Percentiles rank a stretch among this genome's conserved stretches.
Conservation (phyloP, 23 tunicate species). For the Styela clava region DNA sequence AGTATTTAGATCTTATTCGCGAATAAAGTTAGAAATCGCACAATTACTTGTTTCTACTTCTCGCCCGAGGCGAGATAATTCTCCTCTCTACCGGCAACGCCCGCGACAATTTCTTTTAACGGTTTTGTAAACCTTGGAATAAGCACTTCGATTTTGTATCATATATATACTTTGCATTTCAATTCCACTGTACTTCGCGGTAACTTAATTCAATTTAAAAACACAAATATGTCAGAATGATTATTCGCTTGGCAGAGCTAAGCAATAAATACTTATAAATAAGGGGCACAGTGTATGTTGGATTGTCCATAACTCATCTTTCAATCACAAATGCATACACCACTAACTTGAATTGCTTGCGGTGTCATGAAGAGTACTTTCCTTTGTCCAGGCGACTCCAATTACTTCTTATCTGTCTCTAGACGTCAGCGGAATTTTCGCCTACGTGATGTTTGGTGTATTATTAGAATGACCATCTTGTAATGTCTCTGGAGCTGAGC, state of each 20-base stretch:
- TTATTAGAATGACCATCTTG: not conserved
- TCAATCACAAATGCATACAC: not conserved
- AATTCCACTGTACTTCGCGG: not conserved
- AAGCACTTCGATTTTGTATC: too few relatives aligned
- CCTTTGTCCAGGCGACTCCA: not conserved
- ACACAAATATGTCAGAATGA: not conserved
- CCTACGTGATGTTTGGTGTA: not conserved
- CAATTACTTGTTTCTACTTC: too few relatives aligned
- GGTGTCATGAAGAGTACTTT: not conserved
- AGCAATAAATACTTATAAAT: not conserved
- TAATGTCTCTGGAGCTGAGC: not conserved
- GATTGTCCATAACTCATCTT: not conserved
- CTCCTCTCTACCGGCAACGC: not conserved
- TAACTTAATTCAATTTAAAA: not conserved
- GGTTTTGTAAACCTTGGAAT: not conserved
- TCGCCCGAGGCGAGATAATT: not conserved
- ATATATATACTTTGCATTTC: too few relatives aligned
- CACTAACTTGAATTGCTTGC: not conserved
- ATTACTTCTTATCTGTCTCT: not conserved
- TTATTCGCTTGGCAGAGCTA: not conserved
- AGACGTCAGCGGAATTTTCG: not conserved
- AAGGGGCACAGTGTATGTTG: not conserved
- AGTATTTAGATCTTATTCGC: too few relatives aligned
- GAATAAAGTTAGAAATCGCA: too few relatives aligned
- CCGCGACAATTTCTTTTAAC: too few relatives aligned